These are phyloP conservation scores for Spodoptera frugiperda DNA, from an alignment of 1,140 invertebrate species.

Conservation along the genomic window DNA sequence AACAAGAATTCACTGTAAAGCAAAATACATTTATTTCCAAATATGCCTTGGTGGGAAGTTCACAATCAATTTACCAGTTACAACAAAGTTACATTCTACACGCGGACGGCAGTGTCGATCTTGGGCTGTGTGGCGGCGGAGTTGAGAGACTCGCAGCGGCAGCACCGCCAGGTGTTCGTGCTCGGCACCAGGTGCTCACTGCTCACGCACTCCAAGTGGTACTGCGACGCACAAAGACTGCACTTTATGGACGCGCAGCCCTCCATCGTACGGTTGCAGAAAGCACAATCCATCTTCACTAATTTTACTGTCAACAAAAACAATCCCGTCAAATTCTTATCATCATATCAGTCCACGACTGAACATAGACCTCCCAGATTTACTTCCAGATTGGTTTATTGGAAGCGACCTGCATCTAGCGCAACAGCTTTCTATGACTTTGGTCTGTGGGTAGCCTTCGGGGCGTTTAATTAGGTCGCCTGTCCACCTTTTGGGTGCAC, in stretches of 20 bases:
- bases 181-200: slow-evolving; percentile 65
- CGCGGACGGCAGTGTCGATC: slow-evolving; percentile 51
- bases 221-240: slow-evolving; percentile 69
- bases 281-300: slow-evolving; percentile 67
- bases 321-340: neutral
- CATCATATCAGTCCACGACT: too few relatives aligned
- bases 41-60: slow-evolving; percentile 13
- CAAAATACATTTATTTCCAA: slow-evolving; percentile 35
- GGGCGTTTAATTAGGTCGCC: too few relatives aligned
- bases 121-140: slow-evolving; percentile 38
- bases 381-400: neutral
- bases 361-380: neutral
- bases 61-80: slow-evolving; percentile 39
- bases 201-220: slow-evolving; percentile 72
- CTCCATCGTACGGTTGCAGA: slow-evolving; percentile 67
- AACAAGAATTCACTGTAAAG: slow-evolving; percentile 9
- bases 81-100: slow-evolving; percentile 48
- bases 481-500: too few relatives aligned
- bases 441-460: too few relatives aligned
- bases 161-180: slow-evolving; percentile 69
- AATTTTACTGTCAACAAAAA: slow-evolving; percentile 19
- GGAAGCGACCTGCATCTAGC: too few relatives aligned
- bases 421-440: too few relatives aligned
- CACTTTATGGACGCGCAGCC: slow-evolving; percentile 74
- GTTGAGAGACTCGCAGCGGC: slow-evolving; percentile 56